These are phyloP conservation scores for Pithys albifrons DNA, from an alignment of 2,113 vertebrate genomes.

Conservation along the genomic window DNA sequence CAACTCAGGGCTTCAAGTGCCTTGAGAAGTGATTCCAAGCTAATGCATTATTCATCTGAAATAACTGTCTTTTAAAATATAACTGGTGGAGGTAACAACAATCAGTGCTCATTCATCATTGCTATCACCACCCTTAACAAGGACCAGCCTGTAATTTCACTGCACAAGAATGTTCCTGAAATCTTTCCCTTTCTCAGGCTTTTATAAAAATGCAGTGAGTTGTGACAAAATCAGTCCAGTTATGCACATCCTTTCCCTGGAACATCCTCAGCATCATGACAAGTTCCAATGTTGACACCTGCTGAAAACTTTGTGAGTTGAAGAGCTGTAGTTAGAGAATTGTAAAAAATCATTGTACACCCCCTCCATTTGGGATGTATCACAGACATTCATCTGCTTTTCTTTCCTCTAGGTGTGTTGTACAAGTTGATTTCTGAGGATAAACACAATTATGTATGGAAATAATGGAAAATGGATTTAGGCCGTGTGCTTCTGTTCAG, in stretches of 20 bases:
- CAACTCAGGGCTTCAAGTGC: background rate
- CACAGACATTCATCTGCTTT: background rate
- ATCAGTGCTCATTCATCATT: background rate
- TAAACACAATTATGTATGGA: background rate
- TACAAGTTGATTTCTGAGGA: background rate
- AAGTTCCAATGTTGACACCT: background rate
- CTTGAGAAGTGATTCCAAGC: background rate
- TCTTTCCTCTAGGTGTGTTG: background rate
- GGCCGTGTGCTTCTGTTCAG: background rate
- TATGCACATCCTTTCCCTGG: background rate
- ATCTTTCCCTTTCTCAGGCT: background rate
- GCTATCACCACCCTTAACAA: background rate
- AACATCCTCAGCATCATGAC: background rate
- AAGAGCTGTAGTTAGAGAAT: background rate
- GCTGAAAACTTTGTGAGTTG: background rate
- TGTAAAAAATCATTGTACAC: background rate
- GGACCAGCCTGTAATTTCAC: background rate
- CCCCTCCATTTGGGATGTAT: background rate
- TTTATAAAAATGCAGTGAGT: background rate
- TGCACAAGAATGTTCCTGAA: background rate
- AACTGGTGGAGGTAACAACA: background rate
- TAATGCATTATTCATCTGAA: constrained; percentile 44
- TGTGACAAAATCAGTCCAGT: background rate
- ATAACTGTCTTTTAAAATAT: background rate
- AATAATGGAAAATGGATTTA: background rate